Percentiles rank a stretch among this genome's conserved stretches.
phyloP scores from a whole-genome alignment of 2,888 invertebrate genomes.

The Dynastes tityus region DNA sequence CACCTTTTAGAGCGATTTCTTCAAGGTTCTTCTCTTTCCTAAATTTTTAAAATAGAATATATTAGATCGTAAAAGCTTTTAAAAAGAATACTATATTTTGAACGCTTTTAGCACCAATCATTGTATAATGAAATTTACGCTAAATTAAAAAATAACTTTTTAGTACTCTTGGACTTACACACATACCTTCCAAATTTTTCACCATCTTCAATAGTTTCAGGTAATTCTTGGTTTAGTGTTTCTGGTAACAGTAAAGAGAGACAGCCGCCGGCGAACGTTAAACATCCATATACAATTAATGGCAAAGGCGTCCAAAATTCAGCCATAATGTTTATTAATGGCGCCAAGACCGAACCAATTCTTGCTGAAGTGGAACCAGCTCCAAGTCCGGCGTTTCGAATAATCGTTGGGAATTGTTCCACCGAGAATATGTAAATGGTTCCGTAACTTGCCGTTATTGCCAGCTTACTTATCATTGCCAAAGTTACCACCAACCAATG shows the following conservation, averaged over 20 bases:
- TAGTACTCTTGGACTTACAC: background rate
- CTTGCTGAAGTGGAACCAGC: constrained; percentile 77
- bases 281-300: constrained; percentile 74
- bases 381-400: constrained; percentile 78
- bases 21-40: constrained; percentile 14
- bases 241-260: constrained; percentile 77
- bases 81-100: too few species aligned
- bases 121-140: too few species aligned
- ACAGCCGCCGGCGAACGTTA: constrained; percentile 74
- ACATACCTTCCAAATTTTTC: constrained; percentile 74
- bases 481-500: constrained; percentile 75
- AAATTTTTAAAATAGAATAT: constrained; percentile 10
- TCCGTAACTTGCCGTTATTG: constrained; percentile 83
- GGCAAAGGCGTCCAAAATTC: constrained; percentile 76
- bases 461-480: constrained; percentile 82
- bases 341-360: constrained; percentile 77
- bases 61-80: too few species aligned
- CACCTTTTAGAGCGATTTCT: constrained; percentile 10
- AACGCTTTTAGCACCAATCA: too few species aligned
- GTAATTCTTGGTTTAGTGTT: constrained; percentile 77
- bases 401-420: constrained; percentile 84
- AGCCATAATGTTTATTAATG: constrained; percentile 75
- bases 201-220: constrained; percentile 79
- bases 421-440: constrained; percentile 83
- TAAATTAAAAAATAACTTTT: too few species aligned